Evolutionary conservation across 2,797 vertebrate genomes (phyloP), one percentile per base, ranked within the genome.

Genomic region (Neosilurus hyrtlii): DNA sequence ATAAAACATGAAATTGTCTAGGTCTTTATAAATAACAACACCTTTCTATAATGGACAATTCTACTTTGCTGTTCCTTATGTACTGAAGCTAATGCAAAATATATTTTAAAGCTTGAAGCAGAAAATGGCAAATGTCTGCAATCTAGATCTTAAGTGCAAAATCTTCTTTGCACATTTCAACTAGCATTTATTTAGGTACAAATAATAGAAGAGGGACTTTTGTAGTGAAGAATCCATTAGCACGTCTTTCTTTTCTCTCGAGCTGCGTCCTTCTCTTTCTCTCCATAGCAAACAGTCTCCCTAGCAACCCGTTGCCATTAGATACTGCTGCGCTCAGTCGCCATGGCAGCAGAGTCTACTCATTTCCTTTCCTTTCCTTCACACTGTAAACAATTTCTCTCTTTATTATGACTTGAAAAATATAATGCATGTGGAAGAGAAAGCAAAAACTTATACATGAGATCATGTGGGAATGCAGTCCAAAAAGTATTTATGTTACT

Each of bases 281-380:
- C 83, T 68, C 61, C 62, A 81, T 88, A 86, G 87, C 77, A 86
- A 87, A 88, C 89, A 76, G 87, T 86, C 90, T 91, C 88, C 91
- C 89, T 91, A 91, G 89, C 90, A 93, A 90, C 91, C 87, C 86
- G 90, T 92, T 93, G 92, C 93, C 90, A 93, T 93, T 92, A 93
- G 93, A 94, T 92, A 94, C 92, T 92, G 90, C 92, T 89, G 89
- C 87, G 90, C 91, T 82, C 87, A 89, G 92, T 95, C 92, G 82
- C 92, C 94, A 95, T 95, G 93, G 93, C 91, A 94, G 93, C 93
- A 88, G 90, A 91, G 88, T 93, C 89, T 94, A 90, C 91, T 94
- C 89, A 90, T 92, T 91, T 91, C 89, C 84, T 90, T 91, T 91
- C 89, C 84, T 90, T 90, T 89, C 83, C 88, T 72, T 86, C 86